These are phyloP conservation scores for Drosophila insularis DNA, from an alignment of 1,140 invertebrate genomes.

Conservation along the genomic window DNA sequence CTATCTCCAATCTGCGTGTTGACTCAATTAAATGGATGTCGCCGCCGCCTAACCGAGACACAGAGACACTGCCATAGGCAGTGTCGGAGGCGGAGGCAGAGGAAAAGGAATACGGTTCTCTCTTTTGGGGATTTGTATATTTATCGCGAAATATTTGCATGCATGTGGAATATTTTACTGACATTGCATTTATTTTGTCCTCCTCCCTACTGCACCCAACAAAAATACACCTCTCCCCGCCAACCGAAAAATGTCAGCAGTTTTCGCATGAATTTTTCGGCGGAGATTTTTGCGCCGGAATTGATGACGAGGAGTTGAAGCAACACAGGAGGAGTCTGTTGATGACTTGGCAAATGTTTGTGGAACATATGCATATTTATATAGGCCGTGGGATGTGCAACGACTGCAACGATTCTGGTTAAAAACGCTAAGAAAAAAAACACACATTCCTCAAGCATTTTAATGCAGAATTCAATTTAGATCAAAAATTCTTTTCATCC, in stretches of 20 bases:
- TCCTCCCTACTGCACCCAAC: too few relatives aligned
- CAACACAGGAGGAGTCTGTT: conserved; percentile 2
- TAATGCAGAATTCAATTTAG: conserved; percentile 42
- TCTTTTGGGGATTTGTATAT: conserved; percentile 61
- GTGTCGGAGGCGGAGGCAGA: not conserved
- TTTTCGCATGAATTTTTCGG: conserved; percentile 69
- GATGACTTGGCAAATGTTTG: conserved; percentile 68
- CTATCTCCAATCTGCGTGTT: conserved; percentile 47
- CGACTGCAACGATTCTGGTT: conserved; percentile 5
- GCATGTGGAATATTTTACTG: conserved; percentile 70
- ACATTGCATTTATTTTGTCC: conserved; percentile 67
- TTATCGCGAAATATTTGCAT: conserved; percentile 70
- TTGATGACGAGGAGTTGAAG: not conserved
- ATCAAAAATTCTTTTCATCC: not conserved
- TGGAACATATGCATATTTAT: conserved; percentile 75
- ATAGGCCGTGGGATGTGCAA: conserved; percentile 54
- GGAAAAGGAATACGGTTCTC: not conserved
- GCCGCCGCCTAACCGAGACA: conserved; percentile 44
- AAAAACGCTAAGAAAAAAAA: not conserved
- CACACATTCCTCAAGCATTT: conserved; percentile 42
- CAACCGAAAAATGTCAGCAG: conserved; percentile 64
- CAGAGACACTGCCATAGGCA: conserved; percentile 19
- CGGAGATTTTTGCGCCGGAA: not conserved
- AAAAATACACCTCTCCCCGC: not conserved
- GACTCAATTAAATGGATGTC: conserved; percentile 72